Conservation (phyloP, 2,113 vertebrate genomes). For the Malurus cyaneus region DNA sequence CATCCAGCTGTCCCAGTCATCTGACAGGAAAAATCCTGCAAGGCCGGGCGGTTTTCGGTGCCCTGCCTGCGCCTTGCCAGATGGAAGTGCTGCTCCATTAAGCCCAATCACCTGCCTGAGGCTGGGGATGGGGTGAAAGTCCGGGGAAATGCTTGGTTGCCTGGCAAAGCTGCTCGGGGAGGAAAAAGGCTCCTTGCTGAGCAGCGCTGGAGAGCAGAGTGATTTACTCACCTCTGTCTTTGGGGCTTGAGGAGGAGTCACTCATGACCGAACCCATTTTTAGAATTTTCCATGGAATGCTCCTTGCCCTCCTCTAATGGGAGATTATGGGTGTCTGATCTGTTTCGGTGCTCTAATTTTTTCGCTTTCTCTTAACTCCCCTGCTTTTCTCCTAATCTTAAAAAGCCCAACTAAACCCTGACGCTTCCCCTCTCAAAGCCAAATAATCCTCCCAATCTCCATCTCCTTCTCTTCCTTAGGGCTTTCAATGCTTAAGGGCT, state of each 20-base stretch:
- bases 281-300: background rate
- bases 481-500: background rate
- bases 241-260: background rate
- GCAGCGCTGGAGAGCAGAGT: background rate
- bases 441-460: conserved; percentile 4
- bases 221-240: background rate
- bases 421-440: background rate
- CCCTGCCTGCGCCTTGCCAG: background rate
- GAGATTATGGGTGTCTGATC: background rate
- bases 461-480: background rate
- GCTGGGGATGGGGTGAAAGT: background rate
- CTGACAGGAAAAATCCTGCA: too few species aligned
- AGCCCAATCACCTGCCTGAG: background rate
- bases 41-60: rapidly evolving
- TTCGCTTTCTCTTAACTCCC: conserved; percentile 14
- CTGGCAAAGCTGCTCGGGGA: background rate
- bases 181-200: background rate
- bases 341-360: background rate
- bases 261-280: background rate
- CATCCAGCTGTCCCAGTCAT: rapidly evolving
- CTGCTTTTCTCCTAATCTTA: conserved; percentile 19
- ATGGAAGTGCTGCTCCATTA: background rate
- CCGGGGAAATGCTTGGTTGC: background rate
- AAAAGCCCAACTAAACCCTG: conserved; percentile 17
- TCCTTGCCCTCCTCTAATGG: conserved; percentile 1